Percentiles rank a stretch among this genome's conserved stretches.
Evolutionary conservation across 37 sponge, comb jelly and placozoan genomes (phyloP).

Genomic region (Hormiphora californensis): DNA sequence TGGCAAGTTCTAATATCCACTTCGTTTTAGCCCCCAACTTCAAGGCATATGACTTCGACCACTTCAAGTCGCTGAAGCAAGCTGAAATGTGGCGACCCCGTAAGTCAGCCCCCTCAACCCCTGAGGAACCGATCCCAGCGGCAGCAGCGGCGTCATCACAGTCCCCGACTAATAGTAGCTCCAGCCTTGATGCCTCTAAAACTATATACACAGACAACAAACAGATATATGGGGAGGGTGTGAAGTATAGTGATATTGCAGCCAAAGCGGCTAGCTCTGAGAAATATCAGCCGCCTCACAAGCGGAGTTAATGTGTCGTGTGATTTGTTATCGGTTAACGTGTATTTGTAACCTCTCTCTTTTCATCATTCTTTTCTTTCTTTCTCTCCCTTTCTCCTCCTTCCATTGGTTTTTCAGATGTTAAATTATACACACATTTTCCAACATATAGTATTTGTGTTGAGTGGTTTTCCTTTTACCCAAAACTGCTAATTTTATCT

Average conservation of each 20-base stretch:
- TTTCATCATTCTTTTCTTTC: background rate
- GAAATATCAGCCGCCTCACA: conserved; percentile 49
- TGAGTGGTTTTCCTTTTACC: too few species aligned
- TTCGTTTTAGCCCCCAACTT: conserved; percentile 32
- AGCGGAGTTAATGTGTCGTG: background rate
- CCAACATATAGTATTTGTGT: too few species aligned
- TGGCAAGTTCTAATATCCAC: conserved; percentile 1
- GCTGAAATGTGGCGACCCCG: conserved; percentile 27
- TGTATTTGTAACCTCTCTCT: background rate
- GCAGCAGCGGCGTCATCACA: background rate
- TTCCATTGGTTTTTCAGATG: background rate
- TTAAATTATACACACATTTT: background rate
- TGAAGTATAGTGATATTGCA: conserved; percentile 36
- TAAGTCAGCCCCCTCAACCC: too few species aligned
- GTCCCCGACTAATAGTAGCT: background rate
- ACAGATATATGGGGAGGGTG: conserved; percentile 24
- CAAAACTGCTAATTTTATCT: too few species aligned
- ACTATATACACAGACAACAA: conserved; percentile 48
- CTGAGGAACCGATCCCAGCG: too few species aligned
- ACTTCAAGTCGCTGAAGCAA: conserved; percentile 50
- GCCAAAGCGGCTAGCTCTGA: conserved; percentile 45
- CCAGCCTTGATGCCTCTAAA: background rate
- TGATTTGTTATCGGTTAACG: background rate
- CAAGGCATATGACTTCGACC: conserved; percentile 46
- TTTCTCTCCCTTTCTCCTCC: background rate